phyloP scores from a whole-genome alignment of 2,797 vertebrate genomes.

The Avahi laniger region DNA sequence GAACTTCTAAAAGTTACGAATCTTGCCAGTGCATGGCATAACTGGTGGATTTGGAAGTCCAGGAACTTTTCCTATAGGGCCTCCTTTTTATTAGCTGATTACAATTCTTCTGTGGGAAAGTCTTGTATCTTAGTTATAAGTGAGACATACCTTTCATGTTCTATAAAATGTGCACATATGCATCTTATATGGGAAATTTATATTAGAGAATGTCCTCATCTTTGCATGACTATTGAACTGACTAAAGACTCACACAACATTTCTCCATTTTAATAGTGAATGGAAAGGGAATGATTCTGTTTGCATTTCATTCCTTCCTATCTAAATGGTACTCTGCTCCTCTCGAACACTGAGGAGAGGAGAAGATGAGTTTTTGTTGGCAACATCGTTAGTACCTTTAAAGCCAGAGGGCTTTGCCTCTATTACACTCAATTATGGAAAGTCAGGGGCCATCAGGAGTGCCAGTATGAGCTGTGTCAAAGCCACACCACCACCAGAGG shows the following conservation, averaged over 20 bases:
- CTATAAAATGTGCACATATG: not conserved
- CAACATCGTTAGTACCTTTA: too few relatives aligned
- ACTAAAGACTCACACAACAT: not conserved
- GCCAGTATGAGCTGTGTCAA: not conserved
- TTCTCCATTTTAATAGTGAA: not conserved
- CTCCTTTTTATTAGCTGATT: not conserved
- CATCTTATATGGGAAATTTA: not conserved
- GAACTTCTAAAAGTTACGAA: not conserved
- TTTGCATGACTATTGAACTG: not conserved
- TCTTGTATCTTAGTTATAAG: not conserved
- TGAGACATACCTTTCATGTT: not conserved
- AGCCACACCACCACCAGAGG: rapidly evolving
- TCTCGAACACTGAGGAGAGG: not conserved
- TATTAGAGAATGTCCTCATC: not conserved
- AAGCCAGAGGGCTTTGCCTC: not conserved
- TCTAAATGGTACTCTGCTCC: not conserved
- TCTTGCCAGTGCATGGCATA: not conserved
- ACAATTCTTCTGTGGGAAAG: not conserved
- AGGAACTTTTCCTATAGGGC: not conserved
- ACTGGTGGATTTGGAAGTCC: not conserved
- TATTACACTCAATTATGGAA: not conserved
- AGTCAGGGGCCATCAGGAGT: not conserved
- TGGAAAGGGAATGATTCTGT: not conserved
- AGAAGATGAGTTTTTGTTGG: not conserved
- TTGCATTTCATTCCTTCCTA: not conserved